phyloP scores from a whole-genome alignment of 2,888 invertebrate genomes.

The Aproaerema taeniolella region DNA sequence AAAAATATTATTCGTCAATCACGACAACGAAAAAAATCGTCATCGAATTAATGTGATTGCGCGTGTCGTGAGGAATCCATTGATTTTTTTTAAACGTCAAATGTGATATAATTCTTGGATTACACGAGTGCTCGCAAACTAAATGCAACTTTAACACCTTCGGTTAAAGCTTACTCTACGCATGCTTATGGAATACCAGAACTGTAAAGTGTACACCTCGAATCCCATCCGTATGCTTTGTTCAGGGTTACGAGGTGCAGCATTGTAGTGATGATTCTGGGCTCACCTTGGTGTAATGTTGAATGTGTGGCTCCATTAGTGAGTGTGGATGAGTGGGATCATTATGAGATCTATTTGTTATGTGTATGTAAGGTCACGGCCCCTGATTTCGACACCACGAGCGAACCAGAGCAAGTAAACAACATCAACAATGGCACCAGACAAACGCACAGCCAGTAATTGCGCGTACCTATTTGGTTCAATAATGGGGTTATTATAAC shows the following conservation, averaged over 20 bases:
- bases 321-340: constrained; percentile 26
- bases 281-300: constrained; percentile 55
- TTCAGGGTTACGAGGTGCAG: constrained; percentile 26
- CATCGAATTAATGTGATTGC: neutral
- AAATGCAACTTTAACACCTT: no score
- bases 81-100: constrained; percentile 5
- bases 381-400: constrained; percentile 9
- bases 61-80: constrained; percentile 3
- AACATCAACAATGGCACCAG: no score
- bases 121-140: no score
- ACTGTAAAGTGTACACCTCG: constrained; percentile 4
- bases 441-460: no score
- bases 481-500: neutral
- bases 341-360: constrained; percentile 54
- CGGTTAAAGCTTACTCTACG: no score
- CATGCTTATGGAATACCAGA: no score
- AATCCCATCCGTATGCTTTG: constrained; percentile 29
- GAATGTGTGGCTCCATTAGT: constrained; percentile 41
- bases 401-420: constrained; percentile 5
- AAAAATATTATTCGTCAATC: no score
- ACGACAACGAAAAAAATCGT: no score
- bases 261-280: constrained; percentile 28
- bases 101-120: no score
- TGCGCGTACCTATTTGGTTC: neutral
- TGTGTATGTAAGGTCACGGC: constrained; percentile 48